These are phyloP conservation scores for Sebastes hubbsi DNA, from an alignment of 2,797 vertebrate genomes.

Conservation along the genomic window DNA sequence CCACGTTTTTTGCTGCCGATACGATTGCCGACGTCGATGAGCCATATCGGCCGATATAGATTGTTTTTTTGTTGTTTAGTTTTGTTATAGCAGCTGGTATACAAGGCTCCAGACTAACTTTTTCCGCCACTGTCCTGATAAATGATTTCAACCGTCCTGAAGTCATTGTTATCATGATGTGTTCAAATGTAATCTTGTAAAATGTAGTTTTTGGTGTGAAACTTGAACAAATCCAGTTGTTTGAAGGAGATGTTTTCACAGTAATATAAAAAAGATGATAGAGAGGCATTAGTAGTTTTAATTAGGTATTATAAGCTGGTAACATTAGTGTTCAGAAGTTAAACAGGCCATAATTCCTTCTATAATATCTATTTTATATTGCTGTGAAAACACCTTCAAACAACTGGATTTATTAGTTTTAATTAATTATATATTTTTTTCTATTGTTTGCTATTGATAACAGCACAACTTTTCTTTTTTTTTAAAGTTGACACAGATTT, in stretches of 20 bases:
- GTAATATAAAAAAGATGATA: no score
- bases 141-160: background rate
- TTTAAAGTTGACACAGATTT: background rate
- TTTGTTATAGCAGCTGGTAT: no score
- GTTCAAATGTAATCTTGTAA: no score
- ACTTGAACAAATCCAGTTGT: no score
- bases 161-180: background rate
- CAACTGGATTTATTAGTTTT: background rate
- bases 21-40: background rate
- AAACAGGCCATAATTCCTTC: background rate
- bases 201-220: no score
- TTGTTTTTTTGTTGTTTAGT: background rate
- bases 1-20: no score
- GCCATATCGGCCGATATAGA: background rate
- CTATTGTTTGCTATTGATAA: background rate
- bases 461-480: background rate
- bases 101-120: no score
- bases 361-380: background rate
- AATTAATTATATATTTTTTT: background rate
- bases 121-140: background rate
- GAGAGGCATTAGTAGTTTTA: no score
- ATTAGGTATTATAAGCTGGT: background rate
- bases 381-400: background rate
- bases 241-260: no score
- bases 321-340: background rate